Conservation (phyloP, 2,888 invertebrate species). For the Nemotelus pantherinus region DNA sequence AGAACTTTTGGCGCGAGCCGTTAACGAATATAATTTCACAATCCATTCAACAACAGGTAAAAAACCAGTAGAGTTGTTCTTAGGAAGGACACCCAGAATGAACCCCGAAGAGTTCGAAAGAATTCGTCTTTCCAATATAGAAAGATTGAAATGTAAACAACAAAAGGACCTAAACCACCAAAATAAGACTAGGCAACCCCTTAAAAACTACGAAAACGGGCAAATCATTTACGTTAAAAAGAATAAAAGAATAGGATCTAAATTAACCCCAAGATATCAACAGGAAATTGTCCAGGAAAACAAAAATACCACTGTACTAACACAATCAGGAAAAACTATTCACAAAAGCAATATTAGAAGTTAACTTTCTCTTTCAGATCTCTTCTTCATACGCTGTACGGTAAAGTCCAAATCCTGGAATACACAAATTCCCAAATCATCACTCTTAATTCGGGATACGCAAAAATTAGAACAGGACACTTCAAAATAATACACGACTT, state of each 20-base stretch:
- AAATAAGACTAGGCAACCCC: constrained; percentile 48
- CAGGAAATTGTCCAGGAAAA: too few relatives aligned
- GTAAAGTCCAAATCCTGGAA: constrained; percentile 1
- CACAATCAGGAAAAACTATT: constrained; percentile 44
- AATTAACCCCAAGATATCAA: too few relatives aligned
- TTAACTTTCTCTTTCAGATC: constrained; percentile 2
- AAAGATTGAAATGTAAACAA: constrained; percentile 48
- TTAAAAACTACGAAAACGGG: constrained; percentile 42
- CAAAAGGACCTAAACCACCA: constrained; percentile 45
- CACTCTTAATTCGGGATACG: constrained; percentile 15
- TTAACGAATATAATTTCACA: constrained; percentile 44
- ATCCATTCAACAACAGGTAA: constrained; percentile 48
- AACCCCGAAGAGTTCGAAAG: constrained; percentile 5
- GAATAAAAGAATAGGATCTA: too few relatives aligned
- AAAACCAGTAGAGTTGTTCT: constrained; percentile 50
- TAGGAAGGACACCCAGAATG: constrained; percentile 41
- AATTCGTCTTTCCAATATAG: constrained; percentile 36
- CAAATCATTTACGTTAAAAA: too few relatives aligned
- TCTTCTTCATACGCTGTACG: not conserved
- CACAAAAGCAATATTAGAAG: constrained; percentile 46
- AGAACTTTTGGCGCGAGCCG: constrained; percentile 48
- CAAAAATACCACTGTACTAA: not conserved
- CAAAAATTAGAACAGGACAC: constrained; percentile 11
- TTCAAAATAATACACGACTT: constrained; percentile 32
- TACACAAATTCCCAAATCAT: constrained; percentile 13